These are phyloP conservation scores for Julus scanicus DNA, from an alignment of 2,888 invertebrate species.

Conservation along the genomic window DNA sequence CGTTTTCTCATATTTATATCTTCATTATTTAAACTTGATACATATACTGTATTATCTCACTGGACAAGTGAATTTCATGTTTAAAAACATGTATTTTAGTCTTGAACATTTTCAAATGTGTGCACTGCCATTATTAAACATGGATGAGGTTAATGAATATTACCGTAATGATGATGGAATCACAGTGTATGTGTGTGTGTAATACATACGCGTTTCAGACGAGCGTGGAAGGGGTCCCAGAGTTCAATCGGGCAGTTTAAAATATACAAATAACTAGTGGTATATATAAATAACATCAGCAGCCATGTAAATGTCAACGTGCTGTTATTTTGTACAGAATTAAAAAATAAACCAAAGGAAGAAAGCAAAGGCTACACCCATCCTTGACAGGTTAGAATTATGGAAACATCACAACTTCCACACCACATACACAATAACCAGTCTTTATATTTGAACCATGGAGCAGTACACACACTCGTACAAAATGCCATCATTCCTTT, in stretches of 20 bases:
- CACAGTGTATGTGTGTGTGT: conserved; percentile 8
- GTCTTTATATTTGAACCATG: background rate
- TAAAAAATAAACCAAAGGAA: background rate
- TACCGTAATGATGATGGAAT: background rate
- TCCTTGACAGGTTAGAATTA: background rate
- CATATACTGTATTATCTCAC: no score
- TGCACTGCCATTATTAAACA: background rate
- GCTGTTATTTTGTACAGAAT: conserved; percentile 6
- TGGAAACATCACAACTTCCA: background rate
- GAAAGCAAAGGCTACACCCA: background rate
- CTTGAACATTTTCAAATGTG: background rate
- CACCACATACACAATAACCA: background rate
- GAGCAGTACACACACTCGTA: background rate
- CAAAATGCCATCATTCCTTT: conserved; percentile 20
- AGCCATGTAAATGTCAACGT: background rate
- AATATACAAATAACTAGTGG: background rate
- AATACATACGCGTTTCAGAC: conserved; percentile 15
- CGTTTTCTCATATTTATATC: no score
- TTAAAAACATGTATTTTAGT: no score
- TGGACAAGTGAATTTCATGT: no score
- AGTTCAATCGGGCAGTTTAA: background rate
- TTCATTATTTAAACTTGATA: no score
- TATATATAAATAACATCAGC: background rate
- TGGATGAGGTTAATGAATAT: background rate
- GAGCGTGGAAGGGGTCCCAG: conserved; percentile 12